Evolutionary conservation across 2,797 vertebrate species (phyloP).

Genomic region (Melopsittacus undulatus): DNA sequence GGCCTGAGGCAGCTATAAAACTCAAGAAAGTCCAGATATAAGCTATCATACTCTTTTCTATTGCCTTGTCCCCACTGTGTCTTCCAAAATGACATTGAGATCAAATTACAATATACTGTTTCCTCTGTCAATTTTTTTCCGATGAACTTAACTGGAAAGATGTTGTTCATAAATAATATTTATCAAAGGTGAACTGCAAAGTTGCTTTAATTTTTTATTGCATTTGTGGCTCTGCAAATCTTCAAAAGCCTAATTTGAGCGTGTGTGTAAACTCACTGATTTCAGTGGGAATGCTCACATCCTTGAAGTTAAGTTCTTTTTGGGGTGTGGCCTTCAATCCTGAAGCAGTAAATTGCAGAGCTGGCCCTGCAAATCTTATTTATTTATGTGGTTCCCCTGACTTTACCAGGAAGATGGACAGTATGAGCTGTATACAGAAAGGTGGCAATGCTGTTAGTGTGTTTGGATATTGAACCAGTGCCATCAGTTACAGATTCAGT

Average conservation of each 20-base stretch:
- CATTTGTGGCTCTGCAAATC: not conserved
- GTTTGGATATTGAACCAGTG: not conserved
- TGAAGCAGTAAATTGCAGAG: constrained; percentile 39
- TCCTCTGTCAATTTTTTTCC: constrained; percentile 48
- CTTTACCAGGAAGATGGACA: not conserved
- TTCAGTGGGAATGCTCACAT: not conserved
- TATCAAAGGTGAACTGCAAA: constrained; percentile 76
- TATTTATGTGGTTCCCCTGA: constrained; percentile 26
- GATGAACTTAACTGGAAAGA: constrained; percentile 66
- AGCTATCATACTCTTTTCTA: constrained; percentile 48
- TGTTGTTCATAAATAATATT: constrained; percentile 69
- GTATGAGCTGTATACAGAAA: not conserved
- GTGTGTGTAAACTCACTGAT: not conserved
- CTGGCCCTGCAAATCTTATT: not conserved
- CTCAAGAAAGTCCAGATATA: constrained; percentile 68
- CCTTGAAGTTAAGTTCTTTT: not conserved
- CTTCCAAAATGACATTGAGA: constrained; percentile 58
- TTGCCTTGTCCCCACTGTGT: constrained; percentile 18
- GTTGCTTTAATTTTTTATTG: constrained; percentile 34
- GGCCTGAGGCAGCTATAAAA: constrained; percentile 68
- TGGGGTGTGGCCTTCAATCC: not conserved
- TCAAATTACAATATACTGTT: constrained; percentile 35
- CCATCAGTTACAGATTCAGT: not conserved
- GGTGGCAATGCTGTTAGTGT: not conserved
- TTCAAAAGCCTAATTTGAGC: not conserved